Evolutionary conservation across 1,140 invertebrate species (phyloP).

Genomic region (Hesperophylax magnus): DNA sequence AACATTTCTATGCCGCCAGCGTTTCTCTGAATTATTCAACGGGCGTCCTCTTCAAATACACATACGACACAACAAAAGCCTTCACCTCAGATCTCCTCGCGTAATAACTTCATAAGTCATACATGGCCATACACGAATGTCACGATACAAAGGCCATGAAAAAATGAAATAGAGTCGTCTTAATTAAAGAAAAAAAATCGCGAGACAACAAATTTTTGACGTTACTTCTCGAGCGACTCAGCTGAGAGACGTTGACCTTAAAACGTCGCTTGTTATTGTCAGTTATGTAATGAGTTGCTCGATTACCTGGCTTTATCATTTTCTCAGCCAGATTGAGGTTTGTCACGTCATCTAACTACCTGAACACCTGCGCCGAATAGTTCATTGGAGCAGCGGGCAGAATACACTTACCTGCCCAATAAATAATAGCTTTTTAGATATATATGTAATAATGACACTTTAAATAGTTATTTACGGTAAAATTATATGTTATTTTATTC

Average conservation of each 20-base stretch:
- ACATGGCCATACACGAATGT: background rate
- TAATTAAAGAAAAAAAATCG: background rate
- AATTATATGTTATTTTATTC: too few species aligned
- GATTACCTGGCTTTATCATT: conserved; percentile 10
- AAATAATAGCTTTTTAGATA: too few species aligned
- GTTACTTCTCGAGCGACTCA: background rate
- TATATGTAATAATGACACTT: too few species aligned
- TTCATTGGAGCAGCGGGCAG: too few species aligned
- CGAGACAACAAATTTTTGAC: background rate
- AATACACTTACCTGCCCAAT: too few species aligned
- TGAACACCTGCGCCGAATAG: conserved; percentile 1
- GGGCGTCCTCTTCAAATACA: background rate
- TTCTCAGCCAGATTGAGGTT: background rate
- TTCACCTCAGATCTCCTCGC: background rate
- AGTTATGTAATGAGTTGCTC: conserved; percentile 18
- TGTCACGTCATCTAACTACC: conserved; percentile 11
- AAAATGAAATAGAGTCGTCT: background rate
- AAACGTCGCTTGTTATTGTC: conserved; percentile 2
- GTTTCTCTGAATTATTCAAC: conserved; percentile 30
- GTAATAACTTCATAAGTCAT: conserved; percentile 9
- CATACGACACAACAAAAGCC: conserved; percentile 7
- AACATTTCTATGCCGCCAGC: conserved; percentile 31
- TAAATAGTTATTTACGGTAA: too few species aligned
- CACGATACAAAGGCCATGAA: background rate
- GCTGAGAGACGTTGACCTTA: conserved; percentile 6